phyloP scores from a whole-genome alignment of 1,140 invertebrate genomes.

The Dolichoris vasculosae region DNA sequence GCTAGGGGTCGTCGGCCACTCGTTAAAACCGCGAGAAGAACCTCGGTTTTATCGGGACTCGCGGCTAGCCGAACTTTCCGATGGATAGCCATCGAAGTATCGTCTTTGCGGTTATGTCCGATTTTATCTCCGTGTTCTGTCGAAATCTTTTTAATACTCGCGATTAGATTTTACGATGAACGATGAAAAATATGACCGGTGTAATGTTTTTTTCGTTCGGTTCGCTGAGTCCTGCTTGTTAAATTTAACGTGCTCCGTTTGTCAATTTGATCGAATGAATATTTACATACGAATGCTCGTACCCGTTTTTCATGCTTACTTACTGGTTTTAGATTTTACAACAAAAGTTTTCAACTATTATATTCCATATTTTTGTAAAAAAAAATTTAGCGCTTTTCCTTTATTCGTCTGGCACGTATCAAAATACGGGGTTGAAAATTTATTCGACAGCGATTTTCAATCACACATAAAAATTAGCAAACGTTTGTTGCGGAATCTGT shows the following conservation, averaged over 20 bases:
- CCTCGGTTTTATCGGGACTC: neutral
- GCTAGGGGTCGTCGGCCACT: neutral
- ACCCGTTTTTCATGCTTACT: neutral
- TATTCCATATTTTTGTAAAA: neutral
- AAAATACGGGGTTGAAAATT: neutral
- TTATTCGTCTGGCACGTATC: neutral
- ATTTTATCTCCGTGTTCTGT: neutral
- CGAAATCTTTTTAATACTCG: neutral
- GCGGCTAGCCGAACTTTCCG: neutral
- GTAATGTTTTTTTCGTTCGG: neutral
- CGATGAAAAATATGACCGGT: neutral
- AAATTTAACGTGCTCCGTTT: neutral
- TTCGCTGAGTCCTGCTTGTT: neutral
- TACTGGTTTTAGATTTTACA: neutral
- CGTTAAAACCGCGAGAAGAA: neutral
- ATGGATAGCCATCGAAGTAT: neutral
- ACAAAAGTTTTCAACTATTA: neutral
- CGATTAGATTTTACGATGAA: conserved; percentile 5
- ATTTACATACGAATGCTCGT: conserved; percentile 1
- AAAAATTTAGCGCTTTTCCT: neutral
- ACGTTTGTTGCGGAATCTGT: neutral
- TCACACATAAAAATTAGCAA: neutral
- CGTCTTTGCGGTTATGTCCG: neutral
- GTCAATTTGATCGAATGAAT: neutral
- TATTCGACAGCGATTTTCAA: neutral